These are phyloP conservation scores for Lethocerus indicus DNA, from an alignment of 1,140 invertebrate genomes.

Conservation along the genomic window DNA sequence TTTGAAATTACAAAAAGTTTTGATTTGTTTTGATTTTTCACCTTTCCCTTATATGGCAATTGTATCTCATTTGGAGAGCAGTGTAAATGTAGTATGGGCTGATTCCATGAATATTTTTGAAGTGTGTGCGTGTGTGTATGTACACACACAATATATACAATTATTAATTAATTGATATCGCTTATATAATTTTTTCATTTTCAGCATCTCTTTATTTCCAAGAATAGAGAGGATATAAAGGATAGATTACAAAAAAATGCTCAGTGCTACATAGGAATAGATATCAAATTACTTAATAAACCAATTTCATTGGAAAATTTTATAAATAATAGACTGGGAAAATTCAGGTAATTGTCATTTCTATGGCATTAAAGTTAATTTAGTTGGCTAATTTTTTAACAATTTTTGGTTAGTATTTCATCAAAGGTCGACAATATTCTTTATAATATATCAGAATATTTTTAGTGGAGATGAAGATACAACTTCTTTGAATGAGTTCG, in stretches of 20 bases:
- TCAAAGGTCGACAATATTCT: background rate
- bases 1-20: no score
- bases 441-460: slow-evolving; percentile 1
- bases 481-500: slow-evolving; percentile 83
- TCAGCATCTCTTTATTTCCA: slow-evolving; percentile 71
- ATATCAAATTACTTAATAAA: slow-evolving; percentile 65
- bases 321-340: slow-evolving; percentile 70
- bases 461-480: slow-evolving; percentile 65
- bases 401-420: slow-evolving; percentile 22
- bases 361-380: background rate
- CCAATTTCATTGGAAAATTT: slow-evolving; percentile 75
- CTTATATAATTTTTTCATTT: slow-evolving; percentile 17
- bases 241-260: slow-evolving; percentile 70
- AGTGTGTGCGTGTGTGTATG: no score
- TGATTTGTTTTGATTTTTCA: no score
- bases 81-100: no score
- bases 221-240: slow-evolving; percentile 69
- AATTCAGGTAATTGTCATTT: slow-evolving; percentile 50
- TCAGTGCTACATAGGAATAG: slow-evolving; percentile 58
- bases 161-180: background rate
- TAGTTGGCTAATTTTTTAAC: slow-evolving; percentile 17
- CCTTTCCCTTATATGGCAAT: no score
- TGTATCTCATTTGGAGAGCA: no score
- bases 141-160: no score
- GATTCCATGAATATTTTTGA: no score